phyloP scores from a whole-genome alignment of 2,888 invertebrate species.

The Epinotia nisella region DNA sequence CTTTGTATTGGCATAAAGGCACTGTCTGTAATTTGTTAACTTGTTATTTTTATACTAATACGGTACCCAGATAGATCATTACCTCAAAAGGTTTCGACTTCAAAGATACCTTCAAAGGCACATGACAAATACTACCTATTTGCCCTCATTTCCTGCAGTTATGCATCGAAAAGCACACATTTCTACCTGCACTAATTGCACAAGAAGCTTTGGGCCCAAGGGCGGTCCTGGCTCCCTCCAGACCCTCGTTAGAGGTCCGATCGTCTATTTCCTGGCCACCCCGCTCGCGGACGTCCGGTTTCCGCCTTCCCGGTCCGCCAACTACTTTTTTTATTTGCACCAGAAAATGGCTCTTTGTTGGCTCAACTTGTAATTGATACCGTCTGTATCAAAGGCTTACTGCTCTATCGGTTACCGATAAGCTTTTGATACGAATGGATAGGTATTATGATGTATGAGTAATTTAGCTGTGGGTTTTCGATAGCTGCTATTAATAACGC shows the following conservation, averaged over 20 bases:
- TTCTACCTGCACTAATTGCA: constrained; percentile 43
- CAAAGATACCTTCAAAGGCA: constrained; percentile 4
- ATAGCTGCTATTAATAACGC: constrained; percentile 25
- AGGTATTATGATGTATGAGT: constrained; percentile 29
- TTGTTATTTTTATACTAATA: too few relatives aligned
- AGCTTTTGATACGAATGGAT: constrained; percentile 32
- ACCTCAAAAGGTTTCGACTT: constrained; percentile 1
- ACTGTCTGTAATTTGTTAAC: not conserved
- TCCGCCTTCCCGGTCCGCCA: constrained; percentile 61
- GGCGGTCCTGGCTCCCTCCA: constrained; percentile 48
- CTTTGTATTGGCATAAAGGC: not conserved
- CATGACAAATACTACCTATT: too few relatives aligned
- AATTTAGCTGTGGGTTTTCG: constrained; percentile 23
- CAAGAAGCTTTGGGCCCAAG: constrained; percentile 37
- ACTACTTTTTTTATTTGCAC: constrained; percentile 59
- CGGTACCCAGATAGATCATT: too few relatives aligned
- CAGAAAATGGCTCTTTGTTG: constrained; percentile 43
- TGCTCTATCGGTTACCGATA: constrained; percentile 32
- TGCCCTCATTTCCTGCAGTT: constrained; percentile 35
- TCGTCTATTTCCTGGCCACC: constrained; percentile 66
- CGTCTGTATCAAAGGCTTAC: constrained; percentile 37
- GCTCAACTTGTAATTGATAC: constrained; percentile 41
- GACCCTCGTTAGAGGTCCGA: constrained; percentile 67
- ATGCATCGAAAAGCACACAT: constrained; percentile 37
- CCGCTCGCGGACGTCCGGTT: constrained; percentile 63